phyloP scores from a whole-genome alignment of 2,113 vertebrate species.

The Rhabdomys dilectus region DNA sequence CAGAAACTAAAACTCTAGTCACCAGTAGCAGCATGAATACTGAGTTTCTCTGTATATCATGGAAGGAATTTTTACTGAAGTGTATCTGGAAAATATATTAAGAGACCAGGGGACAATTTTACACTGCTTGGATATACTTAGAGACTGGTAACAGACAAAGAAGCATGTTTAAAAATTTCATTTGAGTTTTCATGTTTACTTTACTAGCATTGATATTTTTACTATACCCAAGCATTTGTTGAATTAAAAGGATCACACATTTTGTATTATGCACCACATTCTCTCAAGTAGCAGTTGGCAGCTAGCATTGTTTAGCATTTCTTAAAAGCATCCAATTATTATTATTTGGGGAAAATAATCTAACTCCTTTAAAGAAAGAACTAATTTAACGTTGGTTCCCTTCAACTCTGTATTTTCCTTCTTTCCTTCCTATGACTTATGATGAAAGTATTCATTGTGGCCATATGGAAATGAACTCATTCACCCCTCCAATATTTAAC shows the following conservation, averaged over 20 bases:
- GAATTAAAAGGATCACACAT: constrained; percentile 27
- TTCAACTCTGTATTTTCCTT: constrained; percentile 46
- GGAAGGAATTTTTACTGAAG: constrained; percentile 24
- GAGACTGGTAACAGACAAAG: constrained; percentile 63
- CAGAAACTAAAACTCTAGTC: constrained; percentile 46
- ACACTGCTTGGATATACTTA: constrained; percentile 47
- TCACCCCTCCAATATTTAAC: constrained; percentile 52
- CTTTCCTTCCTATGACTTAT: not conserved
- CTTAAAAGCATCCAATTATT: constrained; percentile 63
- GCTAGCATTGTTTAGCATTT: constrained; percentile 40
- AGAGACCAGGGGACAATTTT: constrained; percentile 49
- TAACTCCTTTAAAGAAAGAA: constrained; percentile 60
- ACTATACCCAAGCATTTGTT: constrained; percentile 68
- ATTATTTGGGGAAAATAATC: constrained; percentile 44
- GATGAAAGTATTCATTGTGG: constrained; percentile 32
- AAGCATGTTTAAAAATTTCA: constrained; percentile 62
- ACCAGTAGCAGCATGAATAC: constrained; percentile 64
- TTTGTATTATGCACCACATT: constrained; percentile 50
- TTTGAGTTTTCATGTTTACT: constrained; percentile 63
- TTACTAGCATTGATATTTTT: constrained; percentile 53
- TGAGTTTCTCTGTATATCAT: constrained; percentile 50
- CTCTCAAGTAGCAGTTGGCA: constrained; percentile 49
- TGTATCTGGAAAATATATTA: constrained; percentile 71
- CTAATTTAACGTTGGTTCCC: constrained; percentile 39
- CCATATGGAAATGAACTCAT: not conserved